Evolutionary conservation across 2,888 invertebrate species (phyloP), one percentile per base, ranked within the genome.

Genomic region (Omphaloscelis lunosa): DNA sequence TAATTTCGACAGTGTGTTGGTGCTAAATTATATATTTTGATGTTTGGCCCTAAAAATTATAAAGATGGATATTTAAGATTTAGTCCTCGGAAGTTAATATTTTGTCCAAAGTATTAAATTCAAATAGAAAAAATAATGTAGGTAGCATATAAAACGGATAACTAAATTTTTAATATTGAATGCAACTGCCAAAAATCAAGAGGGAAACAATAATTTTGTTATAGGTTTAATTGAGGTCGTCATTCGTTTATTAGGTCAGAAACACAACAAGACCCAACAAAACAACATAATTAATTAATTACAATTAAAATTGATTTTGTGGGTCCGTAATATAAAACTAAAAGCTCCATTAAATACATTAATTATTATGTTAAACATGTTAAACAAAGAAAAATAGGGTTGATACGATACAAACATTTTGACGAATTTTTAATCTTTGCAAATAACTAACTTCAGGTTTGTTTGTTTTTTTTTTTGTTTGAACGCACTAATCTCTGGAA

Each of bases 141-240:
- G 74, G 23, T 82, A 78, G 74, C 82, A 75, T 86, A 86, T 89
- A 86, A 88, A 83, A 79, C 20, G 61, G 69, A 73, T 71, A 68
- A 75, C 17, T 66, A 67, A 72, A 72, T 77, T 8, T 74, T 53
- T 75, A 80, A 79, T 76, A 77, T 75, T 85, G 71, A 89, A 90
- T 89, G 86, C 89, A 89, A 90, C 91, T 92, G 92, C 93, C 93
- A 94, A 93, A 93, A 92, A 93, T 90, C 69, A 83, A 72, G 82
- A 82, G 74, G 45, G 70, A 76, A 62, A 73, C 75, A 71, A 68
- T 53, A 59, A n/a, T 77, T 79, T 77, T 75, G 62, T 77, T 73
- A 39, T 82, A 84, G 70, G 65, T 75, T 77, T 78, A 75, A 72
- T 79, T 20, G 17, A 56, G 72, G 72, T 84, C 68, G 81, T 84